Percentiles rank a stretch among this genome's conserved stretches.
phyloP scores from a whole-genome alignment of 2,797 vertebrate genomes.

The Sebastiscus albofasciatus region DNA sequence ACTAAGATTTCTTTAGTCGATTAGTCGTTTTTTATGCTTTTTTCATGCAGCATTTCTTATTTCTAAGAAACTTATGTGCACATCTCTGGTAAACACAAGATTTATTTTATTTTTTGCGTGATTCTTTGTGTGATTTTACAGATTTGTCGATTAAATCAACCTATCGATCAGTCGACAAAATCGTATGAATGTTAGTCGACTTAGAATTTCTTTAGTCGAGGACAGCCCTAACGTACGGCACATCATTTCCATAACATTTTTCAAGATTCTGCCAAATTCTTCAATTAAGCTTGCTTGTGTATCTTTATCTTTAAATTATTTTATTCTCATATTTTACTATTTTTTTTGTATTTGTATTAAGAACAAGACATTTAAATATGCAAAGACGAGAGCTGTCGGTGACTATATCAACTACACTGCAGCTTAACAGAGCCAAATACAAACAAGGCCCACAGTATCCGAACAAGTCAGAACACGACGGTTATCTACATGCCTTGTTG shows the following conservation, averaged over 20 bases:
- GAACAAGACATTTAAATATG: background rate
- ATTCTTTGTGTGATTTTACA: too few species aligned
- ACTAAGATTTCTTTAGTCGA: too few species aligned
- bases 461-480: constrained; percentile 60
- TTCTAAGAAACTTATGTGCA: too few species aligned
- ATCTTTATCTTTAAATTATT: background rate
- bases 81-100: too few species aligned
- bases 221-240: background rate
- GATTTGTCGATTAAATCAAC: too few species aligned
- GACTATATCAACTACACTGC: constrained; percentile 9
- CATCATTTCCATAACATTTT: background rate
- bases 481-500: constrained; percentile 54
- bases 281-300: background rate
- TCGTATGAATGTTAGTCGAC: too few species aligned
- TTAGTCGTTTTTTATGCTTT: too few species aligned
- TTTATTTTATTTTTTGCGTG: too few species aligned
- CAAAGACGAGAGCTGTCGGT: background rate
- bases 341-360: background rate
- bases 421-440: constrained; percentile 43
- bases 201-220: too few species aligned
- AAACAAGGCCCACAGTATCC: constrained; percentile 18
- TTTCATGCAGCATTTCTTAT: too few species aligned
- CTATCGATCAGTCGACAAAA: rapidly evolving
- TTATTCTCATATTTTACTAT: too few species aligned
- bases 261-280: background rate